Evolutionary conservation across 2,113 vertebrate species (phyloP).

Genomic region (Baryphthengus martii): DNA sequence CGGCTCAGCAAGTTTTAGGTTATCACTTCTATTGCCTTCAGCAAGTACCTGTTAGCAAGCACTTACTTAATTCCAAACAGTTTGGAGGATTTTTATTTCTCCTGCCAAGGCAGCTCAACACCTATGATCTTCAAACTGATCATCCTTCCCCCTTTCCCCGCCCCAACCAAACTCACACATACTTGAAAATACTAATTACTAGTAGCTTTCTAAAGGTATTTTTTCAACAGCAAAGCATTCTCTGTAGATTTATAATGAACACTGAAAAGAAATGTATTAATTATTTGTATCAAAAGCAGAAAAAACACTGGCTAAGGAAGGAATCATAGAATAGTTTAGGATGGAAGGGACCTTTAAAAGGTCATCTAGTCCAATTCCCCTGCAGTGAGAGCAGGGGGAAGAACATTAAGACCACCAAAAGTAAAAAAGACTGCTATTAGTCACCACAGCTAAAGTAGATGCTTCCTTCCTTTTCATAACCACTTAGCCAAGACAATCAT

Average conservation of each 20-base stretch:
- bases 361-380: background rate
- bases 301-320: background rate
- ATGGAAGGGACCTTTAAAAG: background rate
- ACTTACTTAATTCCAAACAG: background rate
- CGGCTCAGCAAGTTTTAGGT: rapidly evolving
- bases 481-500: background rate
- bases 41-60: background rate
- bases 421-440: background rate
- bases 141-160: background rate
- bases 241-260: background rate
- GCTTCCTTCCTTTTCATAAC: background rate
- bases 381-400: background rate
- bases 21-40: background rate
- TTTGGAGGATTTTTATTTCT: background rate
- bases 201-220: background rate
- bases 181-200: background rate
- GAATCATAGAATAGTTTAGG: background rate
- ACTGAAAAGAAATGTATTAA: background rate
- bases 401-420: background rate
- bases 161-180: background rate
- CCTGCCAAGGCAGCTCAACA: background rate
- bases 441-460: background rate
- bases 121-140: background rate
- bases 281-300: background rate
- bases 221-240: background rate